A percentile compares a stretch with the other conserved stretches of the same genome.
Evolutionary conservation across 2,888 invertebrate genomes (phyloP).

Genomic region (Augochlorella aurata): DNA sequence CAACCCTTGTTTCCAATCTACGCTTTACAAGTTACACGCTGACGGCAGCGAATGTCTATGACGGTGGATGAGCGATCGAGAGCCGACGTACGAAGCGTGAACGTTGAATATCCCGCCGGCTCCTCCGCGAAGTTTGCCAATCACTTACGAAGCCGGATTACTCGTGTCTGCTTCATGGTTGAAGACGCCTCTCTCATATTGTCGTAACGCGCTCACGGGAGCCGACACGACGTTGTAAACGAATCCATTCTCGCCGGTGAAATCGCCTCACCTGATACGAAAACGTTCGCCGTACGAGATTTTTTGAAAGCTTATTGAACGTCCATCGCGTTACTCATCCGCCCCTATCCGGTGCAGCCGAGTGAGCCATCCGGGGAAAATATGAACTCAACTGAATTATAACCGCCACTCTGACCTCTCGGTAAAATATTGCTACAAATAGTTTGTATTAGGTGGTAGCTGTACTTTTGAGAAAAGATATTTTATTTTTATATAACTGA

Average conservation of each 20-base stretch:
- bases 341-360: neutral
- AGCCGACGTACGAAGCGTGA: conserved; percentile 58
- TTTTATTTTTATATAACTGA: too few species aligned
- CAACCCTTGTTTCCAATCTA: conserved; percentile 49
- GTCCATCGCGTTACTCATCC: conserved; percentile 6
- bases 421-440: neutral
- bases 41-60: conserved; percentile 50
- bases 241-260: conserved; percentile 1
- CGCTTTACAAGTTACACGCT: conserved; percentile 52
- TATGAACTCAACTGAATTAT: neutral
- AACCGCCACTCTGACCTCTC: neutral
- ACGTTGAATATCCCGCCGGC: conserved; percentile 73
- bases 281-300: neutral
- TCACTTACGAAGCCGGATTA: conserved; percentile 75
- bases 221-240: neutral
- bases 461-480: too few species aligned
- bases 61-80: conserved; percentile 46
- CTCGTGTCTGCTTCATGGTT: conserved; percentile 67
- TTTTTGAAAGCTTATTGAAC: neutral
- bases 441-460: neutral
- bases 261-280: neutral
- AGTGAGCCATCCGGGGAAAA: neutral
- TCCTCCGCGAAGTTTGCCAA: conserved; percentile 71
- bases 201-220: conserved; percentile 30
- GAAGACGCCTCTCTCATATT: conserved; percentile 47